A percentile compares a stretch with the other conserved stretches of the same genome.
phyloP scores from a whole-genome alignment of 2,797 vertebrate species.

The Etheostoma perlongum region DNA sequence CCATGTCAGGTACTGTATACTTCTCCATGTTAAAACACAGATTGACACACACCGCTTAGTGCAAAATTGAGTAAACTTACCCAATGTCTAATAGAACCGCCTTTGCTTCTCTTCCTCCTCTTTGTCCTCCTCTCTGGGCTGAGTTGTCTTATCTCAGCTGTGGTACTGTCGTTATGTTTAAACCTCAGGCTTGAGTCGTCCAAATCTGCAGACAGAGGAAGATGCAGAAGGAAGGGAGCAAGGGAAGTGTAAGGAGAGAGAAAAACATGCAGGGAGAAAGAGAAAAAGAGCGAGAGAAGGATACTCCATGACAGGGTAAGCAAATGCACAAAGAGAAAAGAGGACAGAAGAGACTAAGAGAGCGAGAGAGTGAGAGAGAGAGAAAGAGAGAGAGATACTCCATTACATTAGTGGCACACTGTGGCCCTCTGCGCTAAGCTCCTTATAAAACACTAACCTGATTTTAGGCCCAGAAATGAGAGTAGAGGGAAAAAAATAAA shows the following conservation, averaged over 20 bases:
- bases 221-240: constrained; percentile 42
- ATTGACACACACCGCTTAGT: not conserved
- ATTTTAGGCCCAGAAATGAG: constrained; percentile 86
- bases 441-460: constrained; percentile 87
- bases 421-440: constrained; percentile 85
- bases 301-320: constrained; percentile 73
- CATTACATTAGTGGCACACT: constrained; percentile 85
- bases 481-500: constrained; percentile 79
- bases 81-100: constrained; percentile 27
- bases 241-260: constrained; percentile 45
- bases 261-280: constrained; percentile 38
- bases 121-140: constrained; percentile 44
- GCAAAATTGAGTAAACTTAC: constrained; percentile 55
- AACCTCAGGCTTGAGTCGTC: constrained; percentile 60
- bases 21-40: not conserved
- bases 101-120: constrained; percentile 33
- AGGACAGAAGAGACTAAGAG: constrained; percentile 72
- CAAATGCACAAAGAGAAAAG: constrained; percentile 77
- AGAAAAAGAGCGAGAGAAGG: constrained; percentile 60
- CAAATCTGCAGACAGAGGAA: constrained; percentile 69
- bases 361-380: constrained; percentile 31
- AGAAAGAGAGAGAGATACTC: constrained; percentile 68
- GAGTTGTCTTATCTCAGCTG: constrained; percentile 30
- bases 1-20: constrained; percentile 14
- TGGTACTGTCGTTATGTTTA: constrained; percentile 57